Evolutionary conservation across 64 coral and sea anemone genomes (phyloP).

Genomic region (Dendronephthya gigantea): DNA sequence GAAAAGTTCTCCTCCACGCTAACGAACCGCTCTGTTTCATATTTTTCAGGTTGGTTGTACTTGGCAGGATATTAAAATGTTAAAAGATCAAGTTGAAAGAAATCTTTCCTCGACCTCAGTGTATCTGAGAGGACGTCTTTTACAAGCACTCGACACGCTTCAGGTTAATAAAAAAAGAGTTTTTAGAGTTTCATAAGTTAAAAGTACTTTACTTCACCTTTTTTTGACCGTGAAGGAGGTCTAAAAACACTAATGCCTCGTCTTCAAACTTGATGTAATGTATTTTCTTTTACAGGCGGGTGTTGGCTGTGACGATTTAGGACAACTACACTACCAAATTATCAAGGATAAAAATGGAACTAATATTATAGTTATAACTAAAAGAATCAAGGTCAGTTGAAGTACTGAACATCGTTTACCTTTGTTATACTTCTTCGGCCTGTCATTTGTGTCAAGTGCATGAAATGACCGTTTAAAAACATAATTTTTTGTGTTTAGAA

Average conservation of each 20-base stretch:
- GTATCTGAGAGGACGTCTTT: constrained; percentile 64
- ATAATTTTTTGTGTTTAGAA: constrained; percentile 29
- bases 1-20: too few species aligned
- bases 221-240: too few species aligned
- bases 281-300: constrained; percentile 38
- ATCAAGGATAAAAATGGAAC: constrained; percentile 86
- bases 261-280: neutral
- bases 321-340: constrained; percentile 70
- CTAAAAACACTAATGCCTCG: too few species aligned
- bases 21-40: too few species aligned
- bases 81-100: constrained; percentile 88
- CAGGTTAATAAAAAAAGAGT: constrained; percentile 37
- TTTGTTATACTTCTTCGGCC: neutral
- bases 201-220: too few species aligned
- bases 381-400: constrained; percentile 28
- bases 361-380: constrained; percentile 83
- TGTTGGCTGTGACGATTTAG: constrained; percentile 78
- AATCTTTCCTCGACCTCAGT: constrained; percentile 84
- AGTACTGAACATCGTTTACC: neutral
- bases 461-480: neutral
- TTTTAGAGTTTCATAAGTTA: too few species aligned
- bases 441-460: neutral
- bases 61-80: constrained; percentile 94
- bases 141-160: constrained; percentile 71
- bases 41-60: constrained; percentile 78